Evolutionary conservation across 2,113 vertebrate genomes (phyloP).

Genomic region (Podilymbus podiceps): DNA sequence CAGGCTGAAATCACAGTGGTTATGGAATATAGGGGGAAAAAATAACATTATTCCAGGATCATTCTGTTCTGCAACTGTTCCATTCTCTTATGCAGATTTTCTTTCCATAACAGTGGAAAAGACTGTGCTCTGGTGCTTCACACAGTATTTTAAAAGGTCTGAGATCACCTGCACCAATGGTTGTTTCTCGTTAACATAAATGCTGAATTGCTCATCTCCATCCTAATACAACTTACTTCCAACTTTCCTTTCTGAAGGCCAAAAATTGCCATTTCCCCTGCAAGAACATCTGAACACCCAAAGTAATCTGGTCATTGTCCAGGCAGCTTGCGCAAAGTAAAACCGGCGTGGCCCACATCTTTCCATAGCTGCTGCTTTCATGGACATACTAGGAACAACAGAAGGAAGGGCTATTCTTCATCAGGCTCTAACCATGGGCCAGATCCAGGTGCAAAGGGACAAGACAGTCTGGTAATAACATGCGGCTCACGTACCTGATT

Average conservation of each 20-base stretch:
- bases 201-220: neutral
- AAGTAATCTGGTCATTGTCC: neutral
- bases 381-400: neutral
- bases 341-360: neutral
- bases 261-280: neutral
- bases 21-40: neutral
- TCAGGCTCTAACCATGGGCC: neutral
- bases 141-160: neutral
- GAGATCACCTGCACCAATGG: neutral
- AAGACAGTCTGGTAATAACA: neutral
- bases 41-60: neutral
- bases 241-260: slow-evolving; percentile 10
- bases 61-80: neutral
- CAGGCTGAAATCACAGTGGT: neutral
- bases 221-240: neutral
- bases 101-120: slow-evolving; percentile 10
- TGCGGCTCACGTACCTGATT: neutral
- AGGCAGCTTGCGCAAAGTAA: neutral
- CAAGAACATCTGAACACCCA: neutral
- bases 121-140: neutral
- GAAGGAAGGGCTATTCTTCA: neutral
- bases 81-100: neutral
- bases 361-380: neutral
- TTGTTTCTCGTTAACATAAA: neutral
- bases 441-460: neutral